phyloP scores from a whole-genome alignment of 1,140 invertebrate species.

The Tetramorium simillimum region DNA sequence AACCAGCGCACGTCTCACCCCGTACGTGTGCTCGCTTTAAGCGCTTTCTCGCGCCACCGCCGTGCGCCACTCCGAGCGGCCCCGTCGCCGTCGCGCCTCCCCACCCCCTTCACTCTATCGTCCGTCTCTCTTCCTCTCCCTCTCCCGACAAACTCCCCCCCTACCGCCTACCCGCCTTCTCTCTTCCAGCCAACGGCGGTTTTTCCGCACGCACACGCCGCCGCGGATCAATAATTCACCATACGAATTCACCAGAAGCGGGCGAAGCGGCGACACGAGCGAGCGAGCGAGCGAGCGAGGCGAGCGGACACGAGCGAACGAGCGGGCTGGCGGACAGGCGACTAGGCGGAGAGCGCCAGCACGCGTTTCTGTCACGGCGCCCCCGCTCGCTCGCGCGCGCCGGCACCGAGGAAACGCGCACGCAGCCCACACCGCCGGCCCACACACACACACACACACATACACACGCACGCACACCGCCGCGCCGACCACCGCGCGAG shows the following conservation, averaged over 20 bases:
- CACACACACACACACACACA: neutral
- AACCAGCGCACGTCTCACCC: conserved; percentile 57
- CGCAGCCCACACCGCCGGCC: conserved; percentile 60
- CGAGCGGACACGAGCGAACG: conserved; percentile 41
- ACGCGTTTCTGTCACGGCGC: conserved; percentile 72
- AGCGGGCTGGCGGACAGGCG: conserved; percentile 61
- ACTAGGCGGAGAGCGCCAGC: conserved; percentile 64
- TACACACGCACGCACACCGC: no score
- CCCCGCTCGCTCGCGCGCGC: conserved; percentile 38
- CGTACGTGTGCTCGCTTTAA: conserved; percentile 49
- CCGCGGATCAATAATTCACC: conserved; percentile 81
- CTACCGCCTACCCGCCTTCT: neutral
- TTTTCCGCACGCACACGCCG: conserved; percentile 79
- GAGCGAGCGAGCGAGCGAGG: conserved; percentile 21
- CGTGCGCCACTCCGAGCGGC: conserved; percentile 27
- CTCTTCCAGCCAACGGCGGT: conserved; percentile 57
- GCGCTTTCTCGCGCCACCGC: conserved; percentile 56
- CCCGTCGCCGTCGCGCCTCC: neutral
- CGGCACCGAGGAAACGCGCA: conserved; percentile 67
- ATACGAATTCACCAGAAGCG: conserved; percentile 73
- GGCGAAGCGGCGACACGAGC: conserved; percentile 36
- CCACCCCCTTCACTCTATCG: neutral
- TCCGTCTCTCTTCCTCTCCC: conserved; percentile 5
- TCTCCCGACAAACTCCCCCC: neutral
- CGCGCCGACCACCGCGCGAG: conserved; percentile 40